Conservation (phyloP, 2,113 vertebrate genomes). For the Silurus glanis region DNA sequence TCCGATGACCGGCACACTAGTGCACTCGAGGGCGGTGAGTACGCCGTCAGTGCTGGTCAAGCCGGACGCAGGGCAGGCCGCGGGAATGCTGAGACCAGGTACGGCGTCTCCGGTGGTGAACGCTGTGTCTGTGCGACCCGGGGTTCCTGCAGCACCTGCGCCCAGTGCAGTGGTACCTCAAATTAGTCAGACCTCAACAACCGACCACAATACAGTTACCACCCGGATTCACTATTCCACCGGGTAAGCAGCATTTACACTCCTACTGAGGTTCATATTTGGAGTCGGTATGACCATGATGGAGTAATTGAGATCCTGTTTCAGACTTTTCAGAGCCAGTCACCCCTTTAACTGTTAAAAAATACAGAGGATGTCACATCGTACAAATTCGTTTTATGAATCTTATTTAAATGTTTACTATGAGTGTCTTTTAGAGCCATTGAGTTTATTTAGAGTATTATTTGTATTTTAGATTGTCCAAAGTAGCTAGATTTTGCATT, state of each 20-base stretch:
- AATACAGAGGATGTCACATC: neutral
- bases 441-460: too few relatives aligned
- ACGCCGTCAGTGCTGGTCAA: slow-evolving; percentile 59
- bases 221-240: slow-evolving; percentile 85
- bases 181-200: slow-evolving; percentile 80
- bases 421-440: too few relatives aligned
- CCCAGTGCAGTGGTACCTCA: slow-evolving; percentile 80
- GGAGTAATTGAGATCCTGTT: too few relatives aligned
- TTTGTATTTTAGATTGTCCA: too few relatives aligned
- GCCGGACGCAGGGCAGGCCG: slow-evolving; percentile 58
- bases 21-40: slow-evolving; percentile 53
- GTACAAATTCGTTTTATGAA: too few relatives aligned
- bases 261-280: neutral
- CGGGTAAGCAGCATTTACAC: slow-evolving; percentile 65
- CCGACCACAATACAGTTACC: slow-evolving; percentile 86
- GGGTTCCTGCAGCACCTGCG: slow-evolving; percentile 60
- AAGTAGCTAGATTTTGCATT: too few relatives aligned
- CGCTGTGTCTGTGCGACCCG: slow-evolving; percentile 66
- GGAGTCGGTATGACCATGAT: neutral
- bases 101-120: slow-evolving; percentile 57
- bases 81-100: slow-evolving; percentile 64
- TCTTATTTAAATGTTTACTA: too few relatives aligned
- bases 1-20: slow-evolving; percentile 53
- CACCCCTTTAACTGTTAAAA: neutral
- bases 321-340: neutral